Evolutionary conservation across 2,113 vertebrate species (phyloP).

Genomic region (Alligator sinensis): DNA sequence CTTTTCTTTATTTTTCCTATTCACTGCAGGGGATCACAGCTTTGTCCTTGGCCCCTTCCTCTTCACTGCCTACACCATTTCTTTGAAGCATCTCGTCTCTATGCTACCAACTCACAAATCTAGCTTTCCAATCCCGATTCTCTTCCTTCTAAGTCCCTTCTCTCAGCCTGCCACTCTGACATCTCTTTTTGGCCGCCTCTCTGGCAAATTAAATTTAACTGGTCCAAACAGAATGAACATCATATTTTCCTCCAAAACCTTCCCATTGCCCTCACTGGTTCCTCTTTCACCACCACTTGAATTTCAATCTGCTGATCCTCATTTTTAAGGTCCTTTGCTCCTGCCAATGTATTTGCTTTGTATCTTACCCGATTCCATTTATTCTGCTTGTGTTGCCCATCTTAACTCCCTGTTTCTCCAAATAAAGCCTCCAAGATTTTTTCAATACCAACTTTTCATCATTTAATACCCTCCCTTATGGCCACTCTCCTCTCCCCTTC

Average conservation of each 20-base stretch:
- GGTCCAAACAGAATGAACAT: not conserved
- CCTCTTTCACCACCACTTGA: not conserved
- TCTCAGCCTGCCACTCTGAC: not conserved
- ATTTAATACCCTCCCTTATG: too few species aligned
- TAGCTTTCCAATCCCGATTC: not conserved
- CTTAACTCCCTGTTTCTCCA: not conserved
- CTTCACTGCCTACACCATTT: accelerated
- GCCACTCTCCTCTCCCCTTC: not conserved
- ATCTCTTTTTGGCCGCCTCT: not conserved
- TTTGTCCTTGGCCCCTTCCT: not conserved
- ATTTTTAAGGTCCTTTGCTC: not conserved
- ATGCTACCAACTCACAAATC: not conserved
- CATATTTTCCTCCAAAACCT: not conserved
- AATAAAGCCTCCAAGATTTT: too few species aligned
- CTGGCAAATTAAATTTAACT: not conserved
- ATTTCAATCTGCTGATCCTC: not conserved
- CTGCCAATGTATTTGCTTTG: not conserved
- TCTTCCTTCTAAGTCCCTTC: not conserved
- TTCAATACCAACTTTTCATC: too few species aligned
- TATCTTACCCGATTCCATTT: not conserved
- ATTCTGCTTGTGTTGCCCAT: not conserved
- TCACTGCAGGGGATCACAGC: not conserved
- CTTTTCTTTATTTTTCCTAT: not conserved
- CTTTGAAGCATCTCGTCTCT: not conserved
- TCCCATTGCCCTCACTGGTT: not conserved